Evolutionary conservation across 2,888 invertebrate species (phyloP).

Genomic region (Pantelozetes paolii): DNA sequence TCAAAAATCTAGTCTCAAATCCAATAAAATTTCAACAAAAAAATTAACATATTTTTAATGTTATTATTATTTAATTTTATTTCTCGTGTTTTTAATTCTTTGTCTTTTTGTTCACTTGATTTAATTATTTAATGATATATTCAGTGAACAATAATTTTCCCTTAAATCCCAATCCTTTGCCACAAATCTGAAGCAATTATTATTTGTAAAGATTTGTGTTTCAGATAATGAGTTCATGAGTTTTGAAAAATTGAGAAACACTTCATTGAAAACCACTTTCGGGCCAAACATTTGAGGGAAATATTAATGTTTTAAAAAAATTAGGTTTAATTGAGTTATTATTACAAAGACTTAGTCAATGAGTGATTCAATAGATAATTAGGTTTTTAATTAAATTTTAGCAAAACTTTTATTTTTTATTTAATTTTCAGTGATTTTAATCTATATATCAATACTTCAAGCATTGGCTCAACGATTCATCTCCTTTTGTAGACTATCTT

Average conservation of each 20-base stretch:
- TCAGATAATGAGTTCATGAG: slow-evolving; percentile 14
- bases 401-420: neutral
- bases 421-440: neutral
- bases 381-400: slow-evolving; percentile 1
- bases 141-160: neutral
- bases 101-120: too few species aligned
- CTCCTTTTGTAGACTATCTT: too few species aligned
- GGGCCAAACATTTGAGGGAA: neutral
- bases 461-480: too few species aligned
- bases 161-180: neutral
- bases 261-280: neutral
- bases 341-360: neutral
- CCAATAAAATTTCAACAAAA: slow-evolving; percentile 8
- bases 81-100: too few species aligned
- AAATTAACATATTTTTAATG: neutral
- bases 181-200: neutral
- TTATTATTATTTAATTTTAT: too few species aligned
- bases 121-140: neutral
- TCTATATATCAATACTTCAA: too few species aligned
- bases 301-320: neutral
- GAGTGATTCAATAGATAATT: slow-evolving; percentile 8
- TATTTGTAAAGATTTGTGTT: neutral
- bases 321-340: neutral
- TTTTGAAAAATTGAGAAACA: neutral
- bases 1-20: slow-evolving; percentile 1